Evolutionary conservation across 2,888 invertebrate species (phyloP).

Genomic region (Drosophila testacea): DNA sequence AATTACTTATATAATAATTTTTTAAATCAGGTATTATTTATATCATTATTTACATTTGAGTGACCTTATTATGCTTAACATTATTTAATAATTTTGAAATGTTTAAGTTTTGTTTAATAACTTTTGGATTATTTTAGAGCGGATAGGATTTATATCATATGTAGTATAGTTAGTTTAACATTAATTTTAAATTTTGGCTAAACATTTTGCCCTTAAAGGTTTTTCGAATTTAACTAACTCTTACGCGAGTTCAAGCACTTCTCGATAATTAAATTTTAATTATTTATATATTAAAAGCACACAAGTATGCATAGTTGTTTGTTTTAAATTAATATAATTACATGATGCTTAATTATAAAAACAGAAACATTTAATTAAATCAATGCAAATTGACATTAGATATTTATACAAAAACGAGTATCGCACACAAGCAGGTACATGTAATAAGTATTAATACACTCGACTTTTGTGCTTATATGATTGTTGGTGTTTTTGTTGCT

Average conservation of each 20-base stretch:
- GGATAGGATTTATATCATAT: no score
- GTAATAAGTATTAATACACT: slow-evolving; percentile 50
- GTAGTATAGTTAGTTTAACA: no score
- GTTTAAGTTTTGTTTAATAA: no score
- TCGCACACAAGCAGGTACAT: slow-evolving; percentile 41
- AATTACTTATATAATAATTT: no score
- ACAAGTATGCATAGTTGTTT: slow-evolving; percentile 5
- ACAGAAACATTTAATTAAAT: slow-evolving; percentile 59
- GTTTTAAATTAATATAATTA: slow-evolving; percentile 35
- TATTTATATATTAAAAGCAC: not conserved
- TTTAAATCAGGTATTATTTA: no score
- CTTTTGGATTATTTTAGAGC: no score
- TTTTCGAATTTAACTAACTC: not conserved
- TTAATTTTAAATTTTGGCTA: no score
- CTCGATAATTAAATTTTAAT: slow-evolving; percentile 7
- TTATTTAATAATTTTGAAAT: no score
- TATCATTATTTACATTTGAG: no score
- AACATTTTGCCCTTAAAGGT: not conserved
- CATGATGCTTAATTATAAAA: slow-evolving; percentile 31
- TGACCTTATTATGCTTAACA: no score
- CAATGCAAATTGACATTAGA: slow-evolving; percentile 47
- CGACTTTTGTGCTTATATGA: slow-evolving; percentile 40
- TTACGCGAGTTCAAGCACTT: no score
- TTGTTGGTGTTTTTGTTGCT: slow-evolving; percentile 37
- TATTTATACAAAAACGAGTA: slow-evolving; percentile 34